Evolutionary conservation across 2,888 invertebrate species (phyloP).

Genomic region (Melikaiella ostensackeni): DNA sequence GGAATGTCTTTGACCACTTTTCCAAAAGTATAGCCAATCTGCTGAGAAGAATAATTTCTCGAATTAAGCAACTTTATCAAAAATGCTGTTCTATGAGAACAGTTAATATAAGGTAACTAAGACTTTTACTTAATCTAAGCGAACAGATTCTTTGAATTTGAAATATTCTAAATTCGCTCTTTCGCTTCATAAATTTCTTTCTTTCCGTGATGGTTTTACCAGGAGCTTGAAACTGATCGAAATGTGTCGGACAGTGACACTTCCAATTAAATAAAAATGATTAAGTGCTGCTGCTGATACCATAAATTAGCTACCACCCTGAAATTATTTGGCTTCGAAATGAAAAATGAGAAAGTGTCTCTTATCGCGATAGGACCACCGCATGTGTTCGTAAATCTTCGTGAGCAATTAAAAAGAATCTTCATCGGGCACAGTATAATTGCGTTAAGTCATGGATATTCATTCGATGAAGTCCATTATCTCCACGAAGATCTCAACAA

Average conservation of each 20-base stretch:
- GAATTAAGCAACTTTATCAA: no score
- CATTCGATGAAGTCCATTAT: constrained; percentile 10
- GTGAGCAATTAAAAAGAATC: constrained; percentile 7
- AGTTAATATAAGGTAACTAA: no score
- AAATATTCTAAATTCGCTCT: no score
- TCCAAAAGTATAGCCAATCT: no score
- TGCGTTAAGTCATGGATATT: constrained; percentile 26
- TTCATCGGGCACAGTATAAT: constrained; percentile 13
- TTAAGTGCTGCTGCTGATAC: not conserved
- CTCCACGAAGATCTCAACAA: not conserved
- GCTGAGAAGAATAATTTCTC: no score
- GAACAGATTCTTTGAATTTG: no score
- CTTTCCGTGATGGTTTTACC: not conserved
- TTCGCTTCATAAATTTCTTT: no score
- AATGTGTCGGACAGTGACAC: not conserved
- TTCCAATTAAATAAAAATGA: not conserved
- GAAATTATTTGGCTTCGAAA: not conserved
- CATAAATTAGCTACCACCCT: not conserved
- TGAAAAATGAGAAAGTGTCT: not conserved
- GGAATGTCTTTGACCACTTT: no score
- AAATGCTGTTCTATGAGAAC: no score
- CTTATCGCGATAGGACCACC: constrained; percentile 7
- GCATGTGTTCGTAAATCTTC: not conserved
- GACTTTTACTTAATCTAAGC: no score
- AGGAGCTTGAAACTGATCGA: not conserved